Base-by-base conservation (phyloP, 2,797 vertebrate genomes). In the Phyllotis vaccarum region DNA sequence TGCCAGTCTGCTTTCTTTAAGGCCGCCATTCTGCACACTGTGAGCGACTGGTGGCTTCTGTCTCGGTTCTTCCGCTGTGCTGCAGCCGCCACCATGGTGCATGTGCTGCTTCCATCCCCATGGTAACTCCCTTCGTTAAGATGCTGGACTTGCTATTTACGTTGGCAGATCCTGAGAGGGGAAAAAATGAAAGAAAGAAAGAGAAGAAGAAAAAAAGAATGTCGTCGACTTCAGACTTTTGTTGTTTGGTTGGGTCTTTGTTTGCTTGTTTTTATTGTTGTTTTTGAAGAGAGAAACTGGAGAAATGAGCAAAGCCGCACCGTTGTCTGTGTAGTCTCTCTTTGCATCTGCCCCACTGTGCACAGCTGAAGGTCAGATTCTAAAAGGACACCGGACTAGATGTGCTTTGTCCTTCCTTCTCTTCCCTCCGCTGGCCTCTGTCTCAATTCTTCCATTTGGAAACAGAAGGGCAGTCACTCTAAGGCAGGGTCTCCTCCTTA, bases 81-180 rank as follows among this genome's bases (percentile, higher is more conserved):
- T 16, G 3, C 21, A 37, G 40, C 64, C 0, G 0, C 78, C 1
- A 0, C 85, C 81, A 13, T 27, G 2, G 82, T 24, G 80, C 66
- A 3, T n/a, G 40, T 49, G n/a, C 24, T 22, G 3, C 82, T 58
- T 68, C 10, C 14, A 37, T 96, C 79, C 93, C 96, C 91, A 86
- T 95, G 90, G 96, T 16, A 96, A 95, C 95, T 2, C 52, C 76
- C 80, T 72, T 93, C 8, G 34, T 97, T 96, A 93, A 90, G 86
- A 95, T 95, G 90, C 94, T 88, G 27, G 52, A 46, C 56, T 85
- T 89, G 95, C 83, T 81, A n/a, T 96, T 96, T 90, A 56, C n/a
- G 40, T 95, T 94, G 96, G 96, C 90, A 96, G 90, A 89, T 66
- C 29, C 11, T 74, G 58, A 22, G 40, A 58, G 5, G 17, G 10